A percentile compares a stretch with the other conserved stretches of the same genome.
Conservation (phyloP, 1,140 invertebrate species). For the Apis florea region DNA sequence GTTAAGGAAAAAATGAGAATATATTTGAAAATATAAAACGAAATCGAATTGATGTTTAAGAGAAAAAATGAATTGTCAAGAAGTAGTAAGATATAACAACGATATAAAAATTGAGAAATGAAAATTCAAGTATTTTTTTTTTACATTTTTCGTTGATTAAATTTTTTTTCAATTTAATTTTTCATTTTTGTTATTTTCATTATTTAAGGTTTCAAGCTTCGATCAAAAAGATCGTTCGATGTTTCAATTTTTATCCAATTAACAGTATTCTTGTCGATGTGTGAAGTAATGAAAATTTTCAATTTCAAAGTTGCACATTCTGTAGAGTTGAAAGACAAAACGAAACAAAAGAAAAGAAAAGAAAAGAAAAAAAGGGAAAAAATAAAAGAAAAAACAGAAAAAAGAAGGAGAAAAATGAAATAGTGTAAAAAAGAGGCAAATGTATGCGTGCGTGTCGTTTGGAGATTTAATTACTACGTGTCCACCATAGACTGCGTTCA, state of each 20-base stretch:
- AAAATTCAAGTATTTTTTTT: no score
- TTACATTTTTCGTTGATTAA: no score
- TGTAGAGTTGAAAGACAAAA: not conserved
- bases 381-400: not conserved
- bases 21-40: not conserved
- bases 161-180: no score
- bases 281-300: not conserved
- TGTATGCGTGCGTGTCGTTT: slow-evolving; percentile 6
- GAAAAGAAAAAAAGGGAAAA: not conserved
- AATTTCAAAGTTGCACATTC: not conserved
- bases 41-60: no score
- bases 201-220: not conserved
- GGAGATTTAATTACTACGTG: slow-evolving; percentile 6
- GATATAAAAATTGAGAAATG: no score
- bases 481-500: slow-evolving; percentile 6
- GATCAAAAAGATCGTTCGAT: not conserved
- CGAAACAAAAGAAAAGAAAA: not conserved
- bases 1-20: not conserved
- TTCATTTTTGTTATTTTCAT: no score
- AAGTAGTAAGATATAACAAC: no score
- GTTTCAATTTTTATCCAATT: not conserved
- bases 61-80: no score
- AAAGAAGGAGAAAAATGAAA: not conserved
- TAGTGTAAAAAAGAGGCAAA: not conserved
- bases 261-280: slow-evolving; percentile 36